Evolutionary conservation across 2,888 invertebrate genomes (phyloP).

Genomic region (Caradrina clavipalpis): DNA sequence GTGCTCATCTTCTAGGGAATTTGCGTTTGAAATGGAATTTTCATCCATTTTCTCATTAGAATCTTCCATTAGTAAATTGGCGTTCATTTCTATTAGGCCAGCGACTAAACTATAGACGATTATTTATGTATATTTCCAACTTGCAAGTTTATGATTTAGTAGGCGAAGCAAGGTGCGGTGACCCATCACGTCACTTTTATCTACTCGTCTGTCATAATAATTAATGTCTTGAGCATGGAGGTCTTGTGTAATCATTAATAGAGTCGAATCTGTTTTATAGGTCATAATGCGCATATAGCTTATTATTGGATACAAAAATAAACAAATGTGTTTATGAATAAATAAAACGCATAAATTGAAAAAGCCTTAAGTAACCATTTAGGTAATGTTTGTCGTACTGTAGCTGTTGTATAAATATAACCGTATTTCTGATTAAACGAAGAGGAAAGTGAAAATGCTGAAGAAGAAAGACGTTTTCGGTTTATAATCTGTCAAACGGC

Average conservation of each 20-base stretch:
- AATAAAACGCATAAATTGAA: too few species aligned
- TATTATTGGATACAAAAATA: neutral
- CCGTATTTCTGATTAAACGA: neutral
- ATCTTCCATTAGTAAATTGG: constrained; percentile 43
- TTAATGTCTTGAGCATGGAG: constrained; percentile 23
- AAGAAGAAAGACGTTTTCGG: constrained; percentile 16
- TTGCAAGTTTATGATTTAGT: constrained; percentile 54
- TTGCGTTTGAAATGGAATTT: constrained; percentile 2
- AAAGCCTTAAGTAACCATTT: too few species aligned
- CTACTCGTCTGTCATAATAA: constrained; percentile 46
- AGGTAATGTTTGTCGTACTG: neutral
- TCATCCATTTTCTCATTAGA: constrained; percentile 17
- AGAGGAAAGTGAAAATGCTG: neutral
- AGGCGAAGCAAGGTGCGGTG: constrained; percentile 50
- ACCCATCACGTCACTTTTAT: constrained; percentile 48
- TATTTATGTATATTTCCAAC: constrained; percentile 27
- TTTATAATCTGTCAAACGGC: constrained; percentile 45
- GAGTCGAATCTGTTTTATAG: constrained; percentile 15
- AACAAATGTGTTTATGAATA: too few species aligned
- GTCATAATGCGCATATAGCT: neutral
- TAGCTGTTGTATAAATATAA: constrained; percentile 11
- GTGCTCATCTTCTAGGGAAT: constrained; percentile 9
- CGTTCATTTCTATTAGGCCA: constrained; percentile 26
- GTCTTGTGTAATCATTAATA: constrained; percentile 13
- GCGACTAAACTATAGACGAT: constrained; percentile 28